phyloP scores from a whole-genome alignment of 1,140 invertebrate species.

The Triops longicaudatus region DNA sequence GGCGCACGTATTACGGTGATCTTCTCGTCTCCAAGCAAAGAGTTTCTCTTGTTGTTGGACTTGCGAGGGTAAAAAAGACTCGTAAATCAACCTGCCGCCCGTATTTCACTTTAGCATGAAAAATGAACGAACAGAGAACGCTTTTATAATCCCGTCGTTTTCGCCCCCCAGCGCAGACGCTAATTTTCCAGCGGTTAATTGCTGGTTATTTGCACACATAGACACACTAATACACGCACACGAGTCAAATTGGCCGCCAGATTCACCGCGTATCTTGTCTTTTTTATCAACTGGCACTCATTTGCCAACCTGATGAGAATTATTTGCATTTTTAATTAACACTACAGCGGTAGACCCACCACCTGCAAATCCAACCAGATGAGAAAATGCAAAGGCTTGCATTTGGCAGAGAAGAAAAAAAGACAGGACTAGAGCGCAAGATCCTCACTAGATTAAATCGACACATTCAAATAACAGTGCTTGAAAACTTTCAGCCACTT shows the following conservation, averaged over 20 bases:
- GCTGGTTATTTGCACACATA: not conserved
- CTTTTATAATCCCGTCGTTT: not conserved
- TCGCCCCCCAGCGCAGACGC: not conserved
- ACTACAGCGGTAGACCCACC: not conserved
- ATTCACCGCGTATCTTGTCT: not conserved
- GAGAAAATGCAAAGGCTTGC: not conserved
- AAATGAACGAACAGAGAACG: not conserved
- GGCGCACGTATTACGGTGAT: not conserved
- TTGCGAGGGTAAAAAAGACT: not conserved
- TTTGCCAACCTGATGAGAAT: not conserved
- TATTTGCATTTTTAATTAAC: not conserved
- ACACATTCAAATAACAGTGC: too few species aligned
- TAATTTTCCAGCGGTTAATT: not conserved
- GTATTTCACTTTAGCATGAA: not conserved
- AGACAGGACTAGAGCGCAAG: not conserved
- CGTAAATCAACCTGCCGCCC: constrained; percentile 1
- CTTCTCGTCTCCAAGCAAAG: not conserved
- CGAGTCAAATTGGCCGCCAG: not conserved
- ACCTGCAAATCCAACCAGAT: not conserved
- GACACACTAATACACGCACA: not conserved
- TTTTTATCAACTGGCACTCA: not conserved
- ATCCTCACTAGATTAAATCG: too few species aligned
- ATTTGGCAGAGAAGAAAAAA: not conserved
- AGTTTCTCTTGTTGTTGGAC: not conserved
- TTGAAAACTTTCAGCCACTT: too few species aligned